Percentiles rank a stretch among this genome's conserved stretches.
Conservation (phyloP, 1,140 invertebrate species). For the Reticulitermes speratus region DNA sequence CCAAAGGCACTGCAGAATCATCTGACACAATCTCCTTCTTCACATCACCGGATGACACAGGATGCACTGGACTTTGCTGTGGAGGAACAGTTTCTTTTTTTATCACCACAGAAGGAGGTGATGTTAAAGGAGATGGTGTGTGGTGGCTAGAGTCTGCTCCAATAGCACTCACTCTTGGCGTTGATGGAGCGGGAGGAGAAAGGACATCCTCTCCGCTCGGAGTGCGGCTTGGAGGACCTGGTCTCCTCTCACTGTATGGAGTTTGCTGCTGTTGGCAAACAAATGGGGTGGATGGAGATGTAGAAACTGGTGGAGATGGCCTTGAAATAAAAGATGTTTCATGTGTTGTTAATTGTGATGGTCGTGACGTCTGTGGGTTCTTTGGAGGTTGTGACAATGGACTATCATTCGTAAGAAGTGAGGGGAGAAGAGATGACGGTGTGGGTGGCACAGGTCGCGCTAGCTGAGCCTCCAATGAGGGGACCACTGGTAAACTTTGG, state of each 20-base stretch:
- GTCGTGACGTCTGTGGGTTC: neutral
- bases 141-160: slow-evolving; percentile 23
- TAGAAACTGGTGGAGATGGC: neutral
- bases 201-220: slow-evolving; percentile 45
- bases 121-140: slow-evolving; percentile 23
- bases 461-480: slow-evolving; percentile 70
- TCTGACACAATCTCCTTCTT: slow-evolving; percentile 51
- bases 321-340: neutral
- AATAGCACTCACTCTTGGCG: slow-evolving; percentile 29
- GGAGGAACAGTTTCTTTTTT: slow-evolving; percentile 15
- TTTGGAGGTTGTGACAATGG: neutral
- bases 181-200: slow-evolving; percentile 45
- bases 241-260: neutral
- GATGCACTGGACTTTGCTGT: neutral
- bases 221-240: slow-evolving; percentile 38
- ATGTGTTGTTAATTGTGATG: neutral
- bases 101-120: slow-evolving; percentile 9
- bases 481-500: slow-evolving; percentile 50
- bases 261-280: neutral
- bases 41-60: slow-evolving; percentile 52
- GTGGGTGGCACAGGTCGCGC: slow-evolving; percentile 68
- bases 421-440: slow-evolving; percentile 50
- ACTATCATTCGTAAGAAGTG: slow-evolving; percentile 37
- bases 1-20: slow-evolving; percentile 42
- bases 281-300: neutral